Base-by-base conservation (phyloP, 2,888 invertebrate genomes). In the Cheilosia scutellata region DNA sequence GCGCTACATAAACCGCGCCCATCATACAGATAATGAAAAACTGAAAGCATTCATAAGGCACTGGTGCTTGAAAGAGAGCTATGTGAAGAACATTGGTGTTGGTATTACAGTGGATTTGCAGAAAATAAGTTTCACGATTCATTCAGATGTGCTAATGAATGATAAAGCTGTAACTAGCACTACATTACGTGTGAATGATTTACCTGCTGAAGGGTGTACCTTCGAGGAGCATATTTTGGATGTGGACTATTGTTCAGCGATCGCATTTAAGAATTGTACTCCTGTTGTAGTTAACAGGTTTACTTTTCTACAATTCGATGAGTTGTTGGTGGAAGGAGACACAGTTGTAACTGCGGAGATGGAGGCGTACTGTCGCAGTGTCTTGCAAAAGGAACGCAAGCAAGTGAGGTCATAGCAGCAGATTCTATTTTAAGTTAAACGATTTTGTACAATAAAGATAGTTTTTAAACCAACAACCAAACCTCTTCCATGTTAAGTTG, bases 41-140 rank as follows among this genome's bases (percentile, higher is more conserved):
- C 93, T 97, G 42, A 93, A 93, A 16, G 95, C 95, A 90, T 99
- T 98, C 92, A 98, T 96, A 91, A 94, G 98, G 83, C 94, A 96
- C 90, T 99, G 99, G 98, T 96, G 97, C 89, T 93, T 99, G 62
- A 99, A 99, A 92, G 98, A 99, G 92, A 96, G 98, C 90, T 98
- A 97, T 91, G 96, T 97, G 0, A 99, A 99, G 93, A 98, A 98
- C 87, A 94, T 96, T 71, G 98, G 98, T 25, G 93, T 96, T 29
- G 98, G 98, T 37, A 95, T 99, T 70, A 95, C 96, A 0, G 93
- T 96, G 87, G 95, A 96, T 89, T 93, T 99, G 55, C 93, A 94
- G 88, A 94, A 95, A 88, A 94, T 98, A 49, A 95, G 95, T 92
- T 99, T 98, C 92, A 91, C 93, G 65, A 92, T 96, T 20, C 90